These are phyloP conservation scores for Rynchops niger DNA, from an alignment of 2,113 vertebrate species.

Conservation along the genomic window DNA sequence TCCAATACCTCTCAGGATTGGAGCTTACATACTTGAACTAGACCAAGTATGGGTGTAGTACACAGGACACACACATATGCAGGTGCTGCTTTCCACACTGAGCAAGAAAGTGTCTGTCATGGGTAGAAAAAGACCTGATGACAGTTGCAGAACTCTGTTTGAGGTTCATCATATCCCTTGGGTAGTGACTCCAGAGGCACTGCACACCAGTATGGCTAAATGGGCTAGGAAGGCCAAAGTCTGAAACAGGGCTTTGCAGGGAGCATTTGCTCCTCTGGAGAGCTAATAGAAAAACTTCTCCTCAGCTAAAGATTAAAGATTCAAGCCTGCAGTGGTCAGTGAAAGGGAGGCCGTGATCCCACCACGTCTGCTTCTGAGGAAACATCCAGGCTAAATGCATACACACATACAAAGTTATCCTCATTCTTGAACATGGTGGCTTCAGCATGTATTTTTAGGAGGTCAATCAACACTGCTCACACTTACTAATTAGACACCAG, in stretches of 20 bases:
- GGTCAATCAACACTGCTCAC: not conserved
- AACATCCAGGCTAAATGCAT: not conserved
- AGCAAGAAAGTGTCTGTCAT: not conserved
- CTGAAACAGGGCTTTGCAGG: not conserved
- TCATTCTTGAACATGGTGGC: not conserved
- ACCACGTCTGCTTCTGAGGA: not conserved
- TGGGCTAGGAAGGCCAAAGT: not conserved
- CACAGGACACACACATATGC: not conserved
- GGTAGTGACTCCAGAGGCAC: not conserved
- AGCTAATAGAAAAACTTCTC: not conserved
- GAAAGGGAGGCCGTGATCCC: constrained; percentile 11
- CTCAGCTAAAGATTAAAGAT: not conserved
- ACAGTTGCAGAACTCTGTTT: not conserved
- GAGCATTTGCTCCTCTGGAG: not conserved
- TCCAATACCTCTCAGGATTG: not conserved
- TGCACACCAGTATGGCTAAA: not conserved
- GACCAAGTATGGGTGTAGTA: not conserved
- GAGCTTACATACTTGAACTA: constrained; percentile 46
- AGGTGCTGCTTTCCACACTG: not conserved
- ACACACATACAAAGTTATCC: not conserved
- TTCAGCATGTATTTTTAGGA: not conserved
- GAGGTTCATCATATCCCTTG: not conserved
- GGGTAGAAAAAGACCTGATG: not conserved
- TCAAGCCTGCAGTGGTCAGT: constrained; percentile 40
- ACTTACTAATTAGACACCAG: not conserved